Base-by-base conservation (phyloP, 2,797 vertebrate species). In the Mus minutoides region DNA sequence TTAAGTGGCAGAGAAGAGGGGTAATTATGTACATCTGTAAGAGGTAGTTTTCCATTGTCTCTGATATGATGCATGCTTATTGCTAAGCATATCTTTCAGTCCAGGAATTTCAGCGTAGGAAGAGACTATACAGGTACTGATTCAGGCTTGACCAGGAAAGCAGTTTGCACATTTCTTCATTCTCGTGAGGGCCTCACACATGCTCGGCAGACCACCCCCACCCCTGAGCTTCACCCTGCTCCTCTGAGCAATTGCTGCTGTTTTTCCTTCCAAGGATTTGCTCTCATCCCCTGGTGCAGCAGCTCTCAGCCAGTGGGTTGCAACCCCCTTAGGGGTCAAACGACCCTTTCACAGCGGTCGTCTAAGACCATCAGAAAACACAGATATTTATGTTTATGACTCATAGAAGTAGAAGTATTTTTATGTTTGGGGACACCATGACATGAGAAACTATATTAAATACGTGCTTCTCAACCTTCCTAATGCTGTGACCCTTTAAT, bases 21-120 rank as follows among this genome's bases (percentile, higher is more conserved):
- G 62, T 73, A 84, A n/a, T 24, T 43, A 16, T 0, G 8, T 31
- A 37, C 54, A 19, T 85, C 16, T 86, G 4, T 0, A 46, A n/a
- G 78, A 29, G 83, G 19, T 58, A 16, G 5, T 76, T 88, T 93
- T 73, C 4, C 71, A 29, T 49, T 37, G 2, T 52, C 43, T 40
- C 58, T 1, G 52, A 1, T 34, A 1, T 34, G 67, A 46, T 46
- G 26, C 19, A 8, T 43, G 6, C 14, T 85, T 77, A 37, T 90
- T 64, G 71, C 86, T 43, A 69, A 92, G 56, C 29, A 17, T 52
- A 43, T 24, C 26, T 86, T 31, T 49, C 6, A 40, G 49, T 77
- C 43, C 49, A 56, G 80, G 67, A 69, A 37, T 93, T 92, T 92
- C 37, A 95, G 17, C 46, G 17, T 83, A 67, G 54, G 86, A 71